Conservation (phyloP, 2,797 vertebrate genomes). For the Neosilurus hyrtlii region DNA sequence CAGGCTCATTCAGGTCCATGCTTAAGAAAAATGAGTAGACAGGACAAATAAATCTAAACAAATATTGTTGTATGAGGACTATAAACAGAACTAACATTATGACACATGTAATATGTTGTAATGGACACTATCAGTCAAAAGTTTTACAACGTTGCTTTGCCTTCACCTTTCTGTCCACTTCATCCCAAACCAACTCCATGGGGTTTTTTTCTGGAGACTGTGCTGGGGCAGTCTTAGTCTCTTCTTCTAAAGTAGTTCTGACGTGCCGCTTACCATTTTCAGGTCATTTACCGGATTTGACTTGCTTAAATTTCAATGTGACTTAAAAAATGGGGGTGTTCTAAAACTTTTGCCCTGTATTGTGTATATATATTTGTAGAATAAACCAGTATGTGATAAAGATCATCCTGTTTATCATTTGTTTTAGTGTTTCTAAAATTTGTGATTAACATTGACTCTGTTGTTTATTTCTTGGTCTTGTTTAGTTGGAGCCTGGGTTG, state of each 20-base stretch:
- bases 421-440: not conserved
- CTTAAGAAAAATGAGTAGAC: conserved; percentile 1
- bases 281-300: too few relatives aligned
- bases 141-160: too few relatives aligned
- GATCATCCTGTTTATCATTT: not conserved
- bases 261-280: too few relatives aligned
- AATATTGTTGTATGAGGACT: not conserved
- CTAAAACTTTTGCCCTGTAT: not conserved
- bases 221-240: too few relatives aligned
- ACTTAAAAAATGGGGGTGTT: too few relatives aligned
- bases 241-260: too few relatives aligned
- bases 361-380: not conserved
- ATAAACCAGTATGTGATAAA: not conserved
- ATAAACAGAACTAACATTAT: not conserved
- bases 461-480: conserved; percentile 5
- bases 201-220: too few relatives aligned
- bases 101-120: too few relatives aligned
- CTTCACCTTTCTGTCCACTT: too few relatives aligned
- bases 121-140: too few relatives aligned
- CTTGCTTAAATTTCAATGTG: too few relatives aligned
- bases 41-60: not conserved
- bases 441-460: not conserved
- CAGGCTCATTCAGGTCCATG: not conserved
- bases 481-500: conserved; percentile 48
- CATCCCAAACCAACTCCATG: too few relatives aligned